phyloP scores from a whole-genome alignment of 64 coral and sea anemone species.

The Dendronephthya gigantea region DNA sequence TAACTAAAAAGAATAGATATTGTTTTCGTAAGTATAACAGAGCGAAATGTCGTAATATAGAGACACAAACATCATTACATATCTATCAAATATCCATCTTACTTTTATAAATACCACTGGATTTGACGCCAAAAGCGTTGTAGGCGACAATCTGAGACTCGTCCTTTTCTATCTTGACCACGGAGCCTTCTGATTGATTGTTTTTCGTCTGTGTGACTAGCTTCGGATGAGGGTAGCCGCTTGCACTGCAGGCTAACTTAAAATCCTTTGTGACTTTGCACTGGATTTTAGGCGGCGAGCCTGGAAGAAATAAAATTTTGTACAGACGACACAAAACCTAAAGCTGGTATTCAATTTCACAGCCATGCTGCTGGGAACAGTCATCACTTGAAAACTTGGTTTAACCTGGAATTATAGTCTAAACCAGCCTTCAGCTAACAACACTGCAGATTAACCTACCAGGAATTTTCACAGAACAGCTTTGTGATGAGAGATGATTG shows the following conservation, averaged over 20 bases:
- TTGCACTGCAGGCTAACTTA: neutral
- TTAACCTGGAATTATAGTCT: no score
- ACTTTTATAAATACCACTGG: neutral
- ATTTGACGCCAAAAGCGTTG: neutral
- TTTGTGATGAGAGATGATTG: neutral
- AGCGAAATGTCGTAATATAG: no score
- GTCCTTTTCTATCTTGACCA: neutral
- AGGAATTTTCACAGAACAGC: neutral
- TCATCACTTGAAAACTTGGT: no score
- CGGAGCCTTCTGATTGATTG: neutral
- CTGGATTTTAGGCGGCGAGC: neutral
- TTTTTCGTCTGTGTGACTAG: neutral
- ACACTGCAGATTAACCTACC: no score
- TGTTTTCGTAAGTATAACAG: no score
- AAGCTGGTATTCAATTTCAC: neutral
- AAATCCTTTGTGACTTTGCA: neutral
- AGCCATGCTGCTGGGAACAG: no score
- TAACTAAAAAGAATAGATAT: neutral
- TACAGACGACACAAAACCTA: neutral
- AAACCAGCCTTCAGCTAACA: no score
- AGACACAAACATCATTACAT: no score
- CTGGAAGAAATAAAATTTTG: neutral
- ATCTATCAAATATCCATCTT: no score
- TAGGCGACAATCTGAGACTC: neutral
- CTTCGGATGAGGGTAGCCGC: neutral